These are phyloP conservation scores for Phenacoccus solenopsis DNA, from an alignment of 1,140 invertebrate genomes.

Conservation along the genomic window DNA sequence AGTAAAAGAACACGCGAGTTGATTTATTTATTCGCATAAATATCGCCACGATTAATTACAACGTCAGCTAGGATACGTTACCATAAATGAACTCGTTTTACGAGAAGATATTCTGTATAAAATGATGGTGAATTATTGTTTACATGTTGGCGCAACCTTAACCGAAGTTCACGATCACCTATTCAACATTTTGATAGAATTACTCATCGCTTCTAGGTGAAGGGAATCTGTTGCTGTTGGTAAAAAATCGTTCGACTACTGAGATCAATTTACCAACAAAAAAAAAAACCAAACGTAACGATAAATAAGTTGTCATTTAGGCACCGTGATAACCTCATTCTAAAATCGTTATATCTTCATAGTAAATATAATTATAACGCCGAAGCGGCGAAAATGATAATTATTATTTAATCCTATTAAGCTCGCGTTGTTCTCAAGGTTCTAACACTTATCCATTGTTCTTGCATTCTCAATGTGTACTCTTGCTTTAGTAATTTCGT, in stretches of 20 bases:
- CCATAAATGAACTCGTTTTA: not conserved
- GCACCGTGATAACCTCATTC: not conserved
- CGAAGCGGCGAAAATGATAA: not conserved
- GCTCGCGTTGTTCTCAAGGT: not conserved
- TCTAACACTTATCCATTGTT: not conserved
- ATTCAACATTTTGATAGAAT: no score
- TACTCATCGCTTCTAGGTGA: no score
- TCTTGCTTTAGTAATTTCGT: not conserved
- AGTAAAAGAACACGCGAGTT: no score
- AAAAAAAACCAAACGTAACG: no score
- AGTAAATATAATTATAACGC: not conserved
- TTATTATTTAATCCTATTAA: not conserved
- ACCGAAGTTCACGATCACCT: constrained; percentile 1
- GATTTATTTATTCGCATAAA: no score
- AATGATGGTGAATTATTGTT: not conserved
- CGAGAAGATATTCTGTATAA: not conserved
- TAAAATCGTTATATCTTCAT: not conserved
- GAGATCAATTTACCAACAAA: no score
- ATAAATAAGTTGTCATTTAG: no score
- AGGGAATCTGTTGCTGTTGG: no score
- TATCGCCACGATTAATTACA: no score
- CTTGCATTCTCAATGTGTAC: not conserved
- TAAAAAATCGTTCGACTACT: no score
- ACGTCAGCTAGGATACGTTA: no score
- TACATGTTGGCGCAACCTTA: not conserved